Evolutionary conservation across 1,140 invertebrate species (phyloP).

Genomic region (Drosophila pallidifrons): DNA sequence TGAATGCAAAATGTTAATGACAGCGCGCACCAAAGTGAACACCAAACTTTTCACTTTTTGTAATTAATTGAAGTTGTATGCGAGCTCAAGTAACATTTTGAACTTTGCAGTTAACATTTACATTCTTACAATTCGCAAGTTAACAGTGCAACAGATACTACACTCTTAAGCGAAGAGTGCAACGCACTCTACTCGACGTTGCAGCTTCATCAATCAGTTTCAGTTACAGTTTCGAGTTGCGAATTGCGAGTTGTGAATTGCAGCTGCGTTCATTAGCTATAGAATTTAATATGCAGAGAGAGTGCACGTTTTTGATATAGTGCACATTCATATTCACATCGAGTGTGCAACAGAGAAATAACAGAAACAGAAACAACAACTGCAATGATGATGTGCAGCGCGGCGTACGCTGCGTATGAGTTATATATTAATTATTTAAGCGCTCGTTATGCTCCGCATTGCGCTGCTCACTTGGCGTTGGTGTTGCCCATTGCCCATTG

Average conservation of each 20-base stretch:
- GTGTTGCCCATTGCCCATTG: conserved; percentile 4
- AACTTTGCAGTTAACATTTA: conserved; percentile 31
- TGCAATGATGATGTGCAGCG: neutral
- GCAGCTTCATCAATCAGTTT: conserved; percentile 57
- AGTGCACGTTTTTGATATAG: conserved; percentile 76
- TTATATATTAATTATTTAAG: conserved; percentile 83
- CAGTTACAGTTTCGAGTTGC: conserved; percentile 39
- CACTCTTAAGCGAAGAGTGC: neutral
- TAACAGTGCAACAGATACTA: conserved; percentile 3
- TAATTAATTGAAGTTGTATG: conserved; percentile 69
- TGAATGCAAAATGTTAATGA: conserved; percentile 79
- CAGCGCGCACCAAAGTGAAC: conserved; percentile 42
- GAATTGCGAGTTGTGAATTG: neutral
- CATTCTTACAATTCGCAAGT: conserved; percentile 7
- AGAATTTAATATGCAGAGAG: conserved; percentile 71
- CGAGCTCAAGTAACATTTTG: conserved; percentile 22
- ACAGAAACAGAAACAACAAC: neutral
- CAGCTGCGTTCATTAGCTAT: conserved; percentile 65
- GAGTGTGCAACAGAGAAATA: neutral
- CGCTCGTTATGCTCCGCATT: conserved; percentile 71
- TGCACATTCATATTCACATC: conserved; percentile 29
- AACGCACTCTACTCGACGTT: neutral
- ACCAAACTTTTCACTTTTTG: conserved; percentile 64
- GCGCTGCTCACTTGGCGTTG: conserved; percentile 65
- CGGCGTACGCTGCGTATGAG: conserved; percentile 52